Conservation (phyloP, 2,797 vertebrate genomes). For the Leptatherina wallacei region DNA sequence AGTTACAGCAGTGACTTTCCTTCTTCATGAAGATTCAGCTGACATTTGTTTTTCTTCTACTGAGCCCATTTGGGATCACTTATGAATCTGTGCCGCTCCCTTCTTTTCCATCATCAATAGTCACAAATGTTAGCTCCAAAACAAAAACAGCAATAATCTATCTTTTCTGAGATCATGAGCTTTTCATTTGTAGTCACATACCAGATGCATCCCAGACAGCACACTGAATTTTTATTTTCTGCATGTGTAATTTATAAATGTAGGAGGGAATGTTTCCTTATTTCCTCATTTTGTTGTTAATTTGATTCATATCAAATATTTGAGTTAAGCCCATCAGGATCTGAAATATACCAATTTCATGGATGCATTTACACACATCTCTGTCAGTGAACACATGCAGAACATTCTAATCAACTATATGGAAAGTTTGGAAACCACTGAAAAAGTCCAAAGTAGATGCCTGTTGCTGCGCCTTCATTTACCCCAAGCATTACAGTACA, state of each 20-base stretch:
- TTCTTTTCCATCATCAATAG: slow-evolving; percentile 42
- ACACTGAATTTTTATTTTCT: slow-evolving; percentile 30
- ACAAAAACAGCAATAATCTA: slow-evolving; percentile 6
- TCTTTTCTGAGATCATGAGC: slow-evolving; percentile 30
- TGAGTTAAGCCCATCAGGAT: neutral
- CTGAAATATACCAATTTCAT: slow-evolving; percentile 20
- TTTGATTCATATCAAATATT: no score
- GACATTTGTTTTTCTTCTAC: slow-evolving; percentile 64
- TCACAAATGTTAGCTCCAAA: slow-evolving; percentile 29
- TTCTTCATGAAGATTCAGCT: slow-evolving; percentile 46
- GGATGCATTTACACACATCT: slow-evolving; percentile 26
- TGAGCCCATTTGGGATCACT: slow-evolving; percentile 58
- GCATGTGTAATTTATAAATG: neutral
- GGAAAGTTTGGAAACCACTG: slow-evolving; percentile 19
- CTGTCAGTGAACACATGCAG: slow-evolving; percentile 10
- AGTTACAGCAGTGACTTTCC: slow-evolving; percentile 46
- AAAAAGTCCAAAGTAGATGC: slow-evolving; percentile 8
- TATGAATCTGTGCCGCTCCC: slow-evolving; percentile 7
- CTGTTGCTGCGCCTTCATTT: slow-evolving; percentile 45
- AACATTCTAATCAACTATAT: slow-evolving; percentile 46
- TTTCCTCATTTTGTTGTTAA: slow-evolving; percentile 5
- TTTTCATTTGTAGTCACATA: slow-evolving; percentile 26
- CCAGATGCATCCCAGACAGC: slow-evolving; percentile 9
- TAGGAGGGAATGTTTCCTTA: slow-evolving; percentile 1
- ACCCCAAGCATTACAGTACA: slow-evolving; percentile 36